Percentiles rank a stretch among this genome's conserved stretches.
Conservation (phyloP, 2,888 invertebrate genomes). For the Caenorhabditis panamensis region DNA sequence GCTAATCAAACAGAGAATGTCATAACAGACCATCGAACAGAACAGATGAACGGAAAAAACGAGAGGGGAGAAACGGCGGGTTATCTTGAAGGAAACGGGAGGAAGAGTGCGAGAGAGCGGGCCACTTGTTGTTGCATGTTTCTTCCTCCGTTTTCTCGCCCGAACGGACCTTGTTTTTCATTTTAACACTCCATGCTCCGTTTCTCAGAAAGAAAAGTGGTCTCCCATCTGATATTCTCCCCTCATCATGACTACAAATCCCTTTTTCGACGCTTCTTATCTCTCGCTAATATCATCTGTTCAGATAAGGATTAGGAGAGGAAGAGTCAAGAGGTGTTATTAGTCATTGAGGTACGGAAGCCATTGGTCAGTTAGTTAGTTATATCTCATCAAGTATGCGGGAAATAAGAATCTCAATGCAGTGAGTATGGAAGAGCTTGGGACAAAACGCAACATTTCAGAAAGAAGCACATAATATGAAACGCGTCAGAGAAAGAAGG, state of each 20-base stretch:
- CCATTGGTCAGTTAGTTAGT: slow-evolving; percentile 17
- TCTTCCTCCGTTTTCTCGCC: not conserved
- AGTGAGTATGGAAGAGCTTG: too few species aligned
- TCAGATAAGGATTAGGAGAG: slow-evolving; percentile 40
- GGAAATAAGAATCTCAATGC: too few species aligned
- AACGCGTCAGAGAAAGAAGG: not conserved
- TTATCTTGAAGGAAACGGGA: not conserved
- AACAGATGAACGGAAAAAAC: not conserved
- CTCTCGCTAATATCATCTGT: slow-evolving; percentile 9
- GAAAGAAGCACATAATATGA: not conserved
- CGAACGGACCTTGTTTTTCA: slow-evolving; percentile 1
- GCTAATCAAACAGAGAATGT: slow-evolving; percentile 27
- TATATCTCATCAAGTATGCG: slow-evolving; percentile 23
- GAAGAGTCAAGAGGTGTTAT: slow-evolving; percentile 31
- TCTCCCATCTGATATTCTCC: not conserved
- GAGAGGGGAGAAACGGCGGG: not conserved
- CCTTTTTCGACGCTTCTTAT: slow-evolving; percentile 22
- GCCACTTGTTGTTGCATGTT: not conserved
- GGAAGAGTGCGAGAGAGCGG: not conserved
- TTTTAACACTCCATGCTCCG: too few species aligned
- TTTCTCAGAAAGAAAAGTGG: too few species aligned
- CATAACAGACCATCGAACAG: slow-evolving; percentile 9
- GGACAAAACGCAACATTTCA: too few species aligned
- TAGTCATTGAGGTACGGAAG: slow-evolving; percentile 36
- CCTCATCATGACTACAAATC: slow-evolving; percentile 28